These are phyloP conservation scores for Synergus itoensis DNA, from an alignment of 2,888 invertebrate genomes.

Conservation along the genomic window DNA sequence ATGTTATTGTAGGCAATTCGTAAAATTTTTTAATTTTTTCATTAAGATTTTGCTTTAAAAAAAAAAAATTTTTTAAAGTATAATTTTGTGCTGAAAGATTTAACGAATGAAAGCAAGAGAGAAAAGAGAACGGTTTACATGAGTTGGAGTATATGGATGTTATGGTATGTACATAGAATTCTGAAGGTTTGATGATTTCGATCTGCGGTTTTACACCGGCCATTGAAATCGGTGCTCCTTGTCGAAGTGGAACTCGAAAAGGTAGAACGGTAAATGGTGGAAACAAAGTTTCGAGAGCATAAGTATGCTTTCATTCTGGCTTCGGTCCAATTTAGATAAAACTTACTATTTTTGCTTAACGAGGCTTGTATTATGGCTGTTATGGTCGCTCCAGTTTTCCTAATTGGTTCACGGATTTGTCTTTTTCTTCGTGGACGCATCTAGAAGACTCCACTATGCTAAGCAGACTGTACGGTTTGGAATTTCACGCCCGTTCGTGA, in stretches of 20 bases:
- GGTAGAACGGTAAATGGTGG: conserved; percentile 44
- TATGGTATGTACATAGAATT: conserved; percentile 6
- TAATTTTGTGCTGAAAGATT: neutral
- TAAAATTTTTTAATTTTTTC: neutral
- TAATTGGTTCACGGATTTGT: conserved; percentile 66
- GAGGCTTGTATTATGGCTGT: conserved; percentile 68
- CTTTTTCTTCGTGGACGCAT: conserved; percentile 48
- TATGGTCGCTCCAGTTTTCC: conserved; percentile 62
- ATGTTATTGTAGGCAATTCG: neutral
- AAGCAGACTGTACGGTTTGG: neutral
- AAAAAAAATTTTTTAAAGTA: neutral
- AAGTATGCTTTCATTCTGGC: conserved; percentile 67
- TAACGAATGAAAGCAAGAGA: neutral
- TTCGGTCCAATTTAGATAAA: conserved; percentile 69
- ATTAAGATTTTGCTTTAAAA: neutral
- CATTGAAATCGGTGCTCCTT: neutral
- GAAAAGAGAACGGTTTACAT: neutral
- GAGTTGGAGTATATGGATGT: neutral
- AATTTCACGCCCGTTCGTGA: neutral
- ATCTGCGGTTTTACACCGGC: neutral
- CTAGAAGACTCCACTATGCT: neutral
- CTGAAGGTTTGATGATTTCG: conserved; percentile 48
- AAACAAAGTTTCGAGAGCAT: conserved; percentile 54
- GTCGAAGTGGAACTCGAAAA: neutral
- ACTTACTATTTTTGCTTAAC: conserved; percentile 74